phyloP scores from a whole-genome alignment of 1,140 invertebrate genomes.

The Drosophila gunungcola region DNA sequence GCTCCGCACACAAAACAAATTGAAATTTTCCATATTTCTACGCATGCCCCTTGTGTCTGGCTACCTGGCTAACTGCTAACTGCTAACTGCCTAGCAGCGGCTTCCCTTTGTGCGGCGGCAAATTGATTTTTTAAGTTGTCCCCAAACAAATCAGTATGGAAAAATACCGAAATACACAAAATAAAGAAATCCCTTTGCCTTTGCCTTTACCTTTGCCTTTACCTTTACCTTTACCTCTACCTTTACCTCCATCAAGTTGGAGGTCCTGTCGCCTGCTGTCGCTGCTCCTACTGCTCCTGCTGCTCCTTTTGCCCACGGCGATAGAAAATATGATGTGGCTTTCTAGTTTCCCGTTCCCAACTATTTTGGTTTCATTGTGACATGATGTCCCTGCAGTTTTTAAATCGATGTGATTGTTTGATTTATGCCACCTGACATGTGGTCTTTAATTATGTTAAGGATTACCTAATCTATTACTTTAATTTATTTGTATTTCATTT shows the following conservation, averaged over 20 bases:
- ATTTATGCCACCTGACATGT: neutral
- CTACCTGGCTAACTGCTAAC: neutral
- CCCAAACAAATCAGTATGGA: constrained; percentile 51
- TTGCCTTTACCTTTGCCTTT: too few species aligned
- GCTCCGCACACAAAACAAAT: constrained; percentile 48
- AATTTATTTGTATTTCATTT: too few species aligned
- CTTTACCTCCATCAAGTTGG: constrained; percentile 52
- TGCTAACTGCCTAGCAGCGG: constrained; percentile 28
- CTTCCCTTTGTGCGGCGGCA: constrained; percentile 45
- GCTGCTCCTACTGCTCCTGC: neutral
- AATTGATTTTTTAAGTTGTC: constrained; percentile 63
- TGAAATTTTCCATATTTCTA: constrained; percentile 65
- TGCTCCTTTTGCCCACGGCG: too few species aligned
- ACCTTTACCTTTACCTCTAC: constrained; percentile 42
- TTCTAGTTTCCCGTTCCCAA: too few species aligned
- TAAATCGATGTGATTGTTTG: neutral
- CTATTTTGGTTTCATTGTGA: neutral
- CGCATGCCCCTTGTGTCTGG: constrained; percentile 8
- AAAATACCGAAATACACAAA: constrained; percentile 21
- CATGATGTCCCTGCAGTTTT: neutral
- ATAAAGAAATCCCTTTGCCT: constrained; percentile 8
- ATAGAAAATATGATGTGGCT: neutral
- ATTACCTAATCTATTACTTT: neutral
- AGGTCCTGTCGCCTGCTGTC: constrained; percentile 22
- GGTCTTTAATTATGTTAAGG: neutral